Base-by-base conservation (phyloP, 2,797 vertebrate genomes). In the Leptatherina wallacei region DNA sequence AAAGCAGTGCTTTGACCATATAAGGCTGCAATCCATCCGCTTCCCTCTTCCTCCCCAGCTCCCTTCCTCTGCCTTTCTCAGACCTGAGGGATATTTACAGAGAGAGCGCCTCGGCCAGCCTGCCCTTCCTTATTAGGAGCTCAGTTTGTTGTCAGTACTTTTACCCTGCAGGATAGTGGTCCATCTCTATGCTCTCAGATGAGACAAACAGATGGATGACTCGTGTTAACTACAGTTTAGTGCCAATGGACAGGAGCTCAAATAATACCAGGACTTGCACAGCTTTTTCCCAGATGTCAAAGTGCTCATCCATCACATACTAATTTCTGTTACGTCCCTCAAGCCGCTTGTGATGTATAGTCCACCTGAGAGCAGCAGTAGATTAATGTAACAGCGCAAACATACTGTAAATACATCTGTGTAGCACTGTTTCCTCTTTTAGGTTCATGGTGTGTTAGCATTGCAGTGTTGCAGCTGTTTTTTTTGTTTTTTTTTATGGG, bases 121-220 rank as follows among this genome's bases (percentile, higher is more conserved):
- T 67, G 82, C 85, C 89, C 91, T 93, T 92, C 95, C 95, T 95
- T 95, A 95, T 95, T 95, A 95, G 95, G 95, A 94, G 90, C 88
- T 92, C 84, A 66, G 86, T 91, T 89, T 91, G 90, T 92, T 92
- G 94, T 94, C 93, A 89, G 89, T 73, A 52, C 89, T 87, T 85
- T 84, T 88, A 78, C 88, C 88, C 89, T 85, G 78, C 79, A 93
- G 91, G 91, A 93, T 91, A 92, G 91, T 88, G 91, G 90, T 90
- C 90, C 89, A 90, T 92, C 90, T 89, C 78, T 80, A 56, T 69
- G 71, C 72, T 85, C 78, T 78, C 65, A 90, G 86, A 93, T 86
- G 91, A 91, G 87, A 91, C 93, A 88, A 92, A 92, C 89, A 93
- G 91, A 93, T 91, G 85, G 86, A 88, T 73, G 81, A 71, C 80